These are phyloP conservation scores for Podarcis cretensis DNA, from an alignment of 2,113 vertebrate genomes.

Conservation along the genomic window DNA sequence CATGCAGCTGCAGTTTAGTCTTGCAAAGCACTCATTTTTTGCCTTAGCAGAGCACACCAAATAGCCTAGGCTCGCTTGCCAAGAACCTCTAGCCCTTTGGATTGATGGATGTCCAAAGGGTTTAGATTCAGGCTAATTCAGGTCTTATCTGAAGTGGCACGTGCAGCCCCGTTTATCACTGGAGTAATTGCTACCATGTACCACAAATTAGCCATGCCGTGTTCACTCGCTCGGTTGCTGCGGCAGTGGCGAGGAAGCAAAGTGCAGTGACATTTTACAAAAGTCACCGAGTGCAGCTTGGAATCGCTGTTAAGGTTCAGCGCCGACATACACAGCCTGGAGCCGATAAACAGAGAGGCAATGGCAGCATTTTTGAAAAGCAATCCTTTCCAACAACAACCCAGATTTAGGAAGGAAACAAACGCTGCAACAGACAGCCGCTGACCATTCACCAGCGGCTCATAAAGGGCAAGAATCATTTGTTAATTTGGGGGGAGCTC, in stretches of 20 bases:
- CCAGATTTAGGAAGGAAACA: neutral
- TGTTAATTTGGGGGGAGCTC: neutral
- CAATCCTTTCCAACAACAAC: neutral
- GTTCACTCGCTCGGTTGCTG: neutral
- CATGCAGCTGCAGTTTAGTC: neutral
- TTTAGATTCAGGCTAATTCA: neutral
- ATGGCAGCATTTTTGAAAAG: neutral
- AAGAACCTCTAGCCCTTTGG: neutral
- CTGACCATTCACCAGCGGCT: neutral
- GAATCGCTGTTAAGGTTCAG: slow-evolving; percentile 6
- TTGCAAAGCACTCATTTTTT: neutral
- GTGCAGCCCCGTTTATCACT: neutral
- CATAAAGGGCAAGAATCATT: neutral
- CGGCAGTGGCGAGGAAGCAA: slow-evolving; percentile 6
- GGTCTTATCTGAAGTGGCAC: neutral
- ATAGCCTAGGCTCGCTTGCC: neutral
- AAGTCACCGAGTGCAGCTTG: slow-evolving; percentile 10
- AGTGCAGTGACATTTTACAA: slow-evolving; percentile 33
- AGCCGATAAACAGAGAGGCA: neutral
- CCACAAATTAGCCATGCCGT: slow-evolving; percentile 14
- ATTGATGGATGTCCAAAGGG: neutral
- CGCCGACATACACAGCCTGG: neutral
- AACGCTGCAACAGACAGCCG: neutral
- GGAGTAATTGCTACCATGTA: slow-evolving; percentile 1
- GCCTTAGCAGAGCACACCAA: neutral